phyloP scores from a whole-genome alignment of 2,888 invertebrate species.

The Apamea anceps region DNA sequence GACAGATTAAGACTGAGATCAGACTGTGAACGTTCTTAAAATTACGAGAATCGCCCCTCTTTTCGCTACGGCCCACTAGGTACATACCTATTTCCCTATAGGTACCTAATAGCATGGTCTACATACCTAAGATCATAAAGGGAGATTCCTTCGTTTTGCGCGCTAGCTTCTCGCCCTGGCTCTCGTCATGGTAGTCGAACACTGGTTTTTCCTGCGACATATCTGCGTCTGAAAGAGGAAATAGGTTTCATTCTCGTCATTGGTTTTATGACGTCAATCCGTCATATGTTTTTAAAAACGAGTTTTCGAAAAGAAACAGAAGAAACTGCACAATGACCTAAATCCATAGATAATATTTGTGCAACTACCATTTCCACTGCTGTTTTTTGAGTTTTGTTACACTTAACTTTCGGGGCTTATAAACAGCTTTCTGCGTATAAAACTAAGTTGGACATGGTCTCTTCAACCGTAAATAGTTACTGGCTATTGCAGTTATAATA shows the following conservation, averaged over 20 bases:
- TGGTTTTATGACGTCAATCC: slow-evolving; percentile 14
- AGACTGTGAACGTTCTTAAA: background rate
- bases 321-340: background rate
- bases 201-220: slow-evolving; percentile 81
- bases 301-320: background rate
- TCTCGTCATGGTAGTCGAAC: slow-evolving; percentile 90
- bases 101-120: background rate
- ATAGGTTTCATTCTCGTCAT: slow-evolving; percentile 11
- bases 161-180: slow-evolving; percentile 87
- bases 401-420: background rate
- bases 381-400: background rate
- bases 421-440: background rate
- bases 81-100: background rate
- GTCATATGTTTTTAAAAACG: background rate
- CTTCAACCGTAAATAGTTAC: background rate
- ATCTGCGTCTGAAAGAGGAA: slow-evolving; percentile 66
- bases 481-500: background rate
- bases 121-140: slow-evolving; percentile 93
- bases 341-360: background rate
- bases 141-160: slow-evolving; percentile 93
- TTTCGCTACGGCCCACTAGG: background rate
- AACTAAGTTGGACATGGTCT: no score
- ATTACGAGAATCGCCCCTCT: background rate
- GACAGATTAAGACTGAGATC: no score
- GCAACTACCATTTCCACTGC: background rate